phyloP scores from a whole-genome alignment of 2,113 vertebrate species.

The Indicator maculatus region DNA sequence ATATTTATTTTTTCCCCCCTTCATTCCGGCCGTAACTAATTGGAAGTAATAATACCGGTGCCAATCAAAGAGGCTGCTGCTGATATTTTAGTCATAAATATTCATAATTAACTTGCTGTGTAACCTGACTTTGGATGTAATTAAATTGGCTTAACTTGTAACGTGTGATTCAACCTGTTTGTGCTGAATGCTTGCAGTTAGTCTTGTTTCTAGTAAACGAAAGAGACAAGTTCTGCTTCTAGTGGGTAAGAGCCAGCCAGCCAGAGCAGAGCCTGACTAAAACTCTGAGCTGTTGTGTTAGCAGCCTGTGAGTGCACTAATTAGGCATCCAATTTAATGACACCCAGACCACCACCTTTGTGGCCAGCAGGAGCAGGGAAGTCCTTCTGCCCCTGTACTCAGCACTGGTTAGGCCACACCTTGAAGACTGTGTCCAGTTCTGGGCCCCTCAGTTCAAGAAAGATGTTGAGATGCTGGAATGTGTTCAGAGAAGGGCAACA shows the following conservation, averaged over 20 bases:
- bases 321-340: too few relatives aligned
- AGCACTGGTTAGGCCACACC: too few relatives aligned
- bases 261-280: background rate
- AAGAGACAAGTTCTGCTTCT: background rate
- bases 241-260: background rate
- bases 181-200: background rate
- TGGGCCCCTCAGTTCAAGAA: too few relatives aligned
- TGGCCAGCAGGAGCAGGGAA: too few relatives aligned
- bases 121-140: background rate
- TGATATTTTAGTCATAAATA: slow-evolving; percentile 22
- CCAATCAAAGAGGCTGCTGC: background rate
- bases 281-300: background rate
- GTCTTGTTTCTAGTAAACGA: background rate
- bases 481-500: too few relatives aligned
- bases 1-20: background rate
- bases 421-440: too few relatives aligned
- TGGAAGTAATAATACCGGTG: background rate
- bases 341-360: background rate
- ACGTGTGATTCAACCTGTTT: background rate
- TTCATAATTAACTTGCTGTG: slow-evolving; percentile 21
- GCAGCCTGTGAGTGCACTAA: too few relatives aligned
- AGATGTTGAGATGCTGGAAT: too few relatives aligned
- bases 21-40: slow-evolving; percentile 5
- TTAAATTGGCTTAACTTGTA: slow-evolving; percentile 28
- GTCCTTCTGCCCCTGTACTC: too few relatives aligned